These are phyloP conservation scores for Electrophaes corylata DNA, from an alignment of 2,888 invertebrate species.

Conservation along the genomic window DNA sequence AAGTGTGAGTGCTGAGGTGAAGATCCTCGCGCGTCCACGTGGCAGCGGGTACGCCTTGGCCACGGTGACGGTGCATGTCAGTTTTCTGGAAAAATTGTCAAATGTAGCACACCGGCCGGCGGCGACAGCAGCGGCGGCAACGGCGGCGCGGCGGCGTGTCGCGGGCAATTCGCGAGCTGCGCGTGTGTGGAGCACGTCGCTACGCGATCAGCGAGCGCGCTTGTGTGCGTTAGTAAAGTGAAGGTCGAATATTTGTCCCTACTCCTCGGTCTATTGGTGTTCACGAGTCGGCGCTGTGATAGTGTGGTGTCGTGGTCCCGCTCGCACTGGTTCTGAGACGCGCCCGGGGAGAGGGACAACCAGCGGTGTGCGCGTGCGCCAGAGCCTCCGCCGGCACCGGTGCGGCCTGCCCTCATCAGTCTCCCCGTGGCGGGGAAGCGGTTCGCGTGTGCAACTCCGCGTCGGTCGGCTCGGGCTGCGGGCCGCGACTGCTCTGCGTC, in stretches of 20 bases:
- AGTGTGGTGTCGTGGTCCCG: slow-evolving; percentile 74
- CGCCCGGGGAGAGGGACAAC: slow-evolving; percentile 68
- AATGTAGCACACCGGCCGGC: slow-evolving; percentile 75
- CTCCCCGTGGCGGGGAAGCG: slow-evolving; percentile 82
- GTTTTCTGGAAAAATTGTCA: slow-evolving; percentile 83
- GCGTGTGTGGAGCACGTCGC: slow-evolving; percentile 67
- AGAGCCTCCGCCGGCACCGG: slow-evolving; percentile 79
- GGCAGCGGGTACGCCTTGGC: slow-evolving; percentile 63
- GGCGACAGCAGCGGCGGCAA: slow-evolving; percentile 50
- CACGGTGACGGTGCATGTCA: slow-evolving; percentile 76
- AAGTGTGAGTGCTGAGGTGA: slow-evolving; percentile 35
- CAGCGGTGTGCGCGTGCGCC: slow-evolving; percentile 74
- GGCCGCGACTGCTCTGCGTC: slow-evolving; percentile 65
- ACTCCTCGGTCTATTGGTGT: slow-evolving; percentile 83
- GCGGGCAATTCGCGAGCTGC: slow-evolving; percentile 69
- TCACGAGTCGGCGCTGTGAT: slow-evolving; percentile 81
- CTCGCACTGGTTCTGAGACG: slow-evolving; percentile 56
- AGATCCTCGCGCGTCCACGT: slow-evolving; percentile 59
- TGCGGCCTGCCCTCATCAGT: slow-evolving; percentile 82
- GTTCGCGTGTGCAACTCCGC: slow-evolving; percentile 78
- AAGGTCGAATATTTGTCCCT: slow-evolving; percentile 84
- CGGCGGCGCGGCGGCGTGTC: slow-evolving; percentile 47
- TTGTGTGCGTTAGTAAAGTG: slow-evolving; percentile 80
- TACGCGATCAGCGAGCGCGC: slow-evolving; percentile 62
- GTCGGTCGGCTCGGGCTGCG: slow-evolving; percentile 63